Conservation (phyloP, 2,888 invertebrate genomes). For the Sarcophaga carnaria region DNA sequence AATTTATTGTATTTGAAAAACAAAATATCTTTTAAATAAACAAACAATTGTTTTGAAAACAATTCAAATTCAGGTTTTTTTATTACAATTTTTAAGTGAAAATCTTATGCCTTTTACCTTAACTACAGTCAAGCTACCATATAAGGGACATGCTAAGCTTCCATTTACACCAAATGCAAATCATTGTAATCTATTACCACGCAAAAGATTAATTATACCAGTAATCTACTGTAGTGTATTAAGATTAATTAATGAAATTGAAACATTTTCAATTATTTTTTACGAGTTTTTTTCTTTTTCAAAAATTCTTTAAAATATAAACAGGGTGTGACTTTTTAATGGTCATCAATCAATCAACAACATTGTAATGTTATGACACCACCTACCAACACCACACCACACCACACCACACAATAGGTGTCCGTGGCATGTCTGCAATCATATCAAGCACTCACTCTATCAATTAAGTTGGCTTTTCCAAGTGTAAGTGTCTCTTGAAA, state of each 20-base stretch:
- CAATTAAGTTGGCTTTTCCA: constrained; percentile 5
- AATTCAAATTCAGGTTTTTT: not conserved
- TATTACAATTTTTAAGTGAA: not conserved
- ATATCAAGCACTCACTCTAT: not conserved
- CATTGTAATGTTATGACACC: constrained; percentile 35
- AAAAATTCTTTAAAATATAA: not conserved
- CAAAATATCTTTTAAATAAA: not conserved
- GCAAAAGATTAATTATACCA: too few species aligned
- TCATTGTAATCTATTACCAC: too few species aligned
- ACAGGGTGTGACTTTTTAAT: constrained; percentile 56
- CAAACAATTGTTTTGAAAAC: not conserved
- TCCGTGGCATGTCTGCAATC: too few species aligned
- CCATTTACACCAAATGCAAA: not conserved
- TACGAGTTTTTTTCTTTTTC: not conserved
- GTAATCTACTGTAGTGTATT: too few species aligned
- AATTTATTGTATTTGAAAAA: too few species aligned
- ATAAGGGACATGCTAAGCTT: not conserved
- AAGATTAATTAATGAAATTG: not conserved
- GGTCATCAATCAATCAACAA: constrained; percentile 66
- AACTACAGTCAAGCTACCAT: not conserved
- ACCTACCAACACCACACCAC: constrained; percentile 7
- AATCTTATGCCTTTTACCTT: not conserved
- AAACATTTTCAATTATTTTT: not conserved
- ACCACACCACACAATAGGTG: not conserved
- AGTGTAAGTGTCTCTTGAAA: not conserved